Evolutionary conservation across 2,888 invertebrate species (phyloP).

Genomic region (Harpalus rufipes): DNA sequence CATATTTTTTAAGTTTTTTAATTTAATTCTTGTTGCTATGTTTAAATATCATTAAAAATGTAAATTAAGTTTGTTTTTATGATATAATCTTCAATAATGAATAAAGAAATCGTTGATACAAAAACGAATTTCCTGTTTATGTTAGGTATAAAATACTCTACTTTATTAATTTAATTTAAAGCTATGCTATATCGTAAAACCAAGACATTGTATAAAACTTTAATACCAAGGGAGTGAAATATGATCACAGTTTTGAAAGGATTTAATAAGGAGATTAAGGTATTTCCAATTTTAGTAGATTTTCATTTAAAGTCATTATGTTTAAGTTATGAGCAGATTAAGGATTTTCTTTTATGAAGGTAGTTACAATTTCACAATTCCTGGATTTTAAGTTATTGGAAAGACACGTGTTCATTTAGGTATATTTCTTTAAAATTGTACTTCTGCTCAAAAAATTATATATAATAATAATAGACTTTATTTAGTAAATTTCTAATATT

Average conservation of each 20-base stretch:
- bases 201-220: neutral
- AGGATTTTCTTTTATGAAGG: neutral
- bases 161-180: neutral
- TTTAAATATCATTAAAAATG: neutral
- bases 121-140: neutral
- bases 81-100: neutral
- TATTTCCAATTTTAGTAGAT: neutral
- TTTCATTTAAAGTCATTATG: neutral
- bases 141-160: neutral
- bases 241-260: neutral
- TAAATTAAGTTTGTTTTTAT: neutral
- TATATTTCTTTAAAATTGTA: no score
- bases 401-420: no score
- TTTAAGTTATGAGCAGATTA: neutral
- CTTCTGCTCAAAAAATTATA: no score
- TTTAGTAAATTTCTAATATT: no score
- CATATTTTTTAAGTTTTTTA: neutral
- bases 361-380: neutral
- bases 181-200: neutral
- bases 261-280: constrained; percentile 3
- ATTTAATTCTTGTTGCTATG: neutral
- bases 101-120: neutral
- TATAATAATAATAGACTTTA: no score
- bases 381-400: neutral
- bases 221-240: neutral